phyloP scores from a whole-genome alignment of 2,888 invertebrate genomes.

The Crematogaster levior region DNA sequence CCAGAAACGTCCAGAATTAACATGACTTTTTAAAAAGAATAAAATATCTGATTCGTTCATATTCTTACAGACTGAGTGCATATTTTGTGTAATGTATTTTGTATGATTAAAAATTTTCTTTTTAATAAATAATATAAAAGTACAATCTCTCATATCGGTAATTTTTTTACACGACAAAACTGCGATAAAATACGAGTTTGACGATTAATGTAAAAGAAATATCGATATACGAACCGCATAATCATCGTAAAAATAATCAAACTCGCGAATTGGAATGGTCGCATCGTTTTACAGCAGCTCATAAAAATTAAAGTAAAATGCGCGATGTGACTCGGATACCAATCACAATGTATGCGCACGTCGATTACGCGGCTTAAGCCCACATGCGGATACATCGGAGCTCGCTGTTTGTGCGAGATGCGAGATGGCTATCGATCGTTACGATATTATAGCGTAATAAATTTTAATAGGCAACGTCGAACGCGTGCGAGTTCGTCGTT shows the following conservation, averaged over 20 bases:
- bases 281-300: not conserved
- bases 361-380: conserved; percentile 30
- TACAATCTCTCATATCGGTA: not conserved
- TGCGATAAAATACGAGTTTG: not conserved
- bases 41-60: not conserved
- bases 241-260: conserved; percentile 24
- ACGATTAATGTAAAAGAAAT: not conserved
- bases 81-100: too few relatives aligned
- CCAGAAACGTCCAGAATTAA: not conserved
- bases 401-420: conserved; percentile 17
- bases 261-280: not conserved
- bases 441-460: conserved; percentile 48
- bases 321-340: conserved; percentile 9
- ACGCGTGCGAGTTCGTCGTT: conserved; percentile 8
- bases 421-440: conserved; percentile 42
- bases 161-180: not conserved
- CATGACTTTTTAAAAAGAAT: not conserved
- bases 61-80: not conserved
- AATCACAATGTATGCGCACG: conserved; percentile 21
- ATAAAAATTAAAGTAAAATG: conserved; percentile 33
- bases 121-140: not conserved
- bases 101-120: not conserved
- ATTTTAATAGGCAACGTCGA: conserved; percentile 43
- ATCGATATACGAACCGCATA: not conserved
- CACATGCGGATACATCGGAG: conserved; percentile 18